phyloP scores from a whole-genome alignment of 2,888 invertebrate species.

The Lasioglossum vierecki region DNA sequence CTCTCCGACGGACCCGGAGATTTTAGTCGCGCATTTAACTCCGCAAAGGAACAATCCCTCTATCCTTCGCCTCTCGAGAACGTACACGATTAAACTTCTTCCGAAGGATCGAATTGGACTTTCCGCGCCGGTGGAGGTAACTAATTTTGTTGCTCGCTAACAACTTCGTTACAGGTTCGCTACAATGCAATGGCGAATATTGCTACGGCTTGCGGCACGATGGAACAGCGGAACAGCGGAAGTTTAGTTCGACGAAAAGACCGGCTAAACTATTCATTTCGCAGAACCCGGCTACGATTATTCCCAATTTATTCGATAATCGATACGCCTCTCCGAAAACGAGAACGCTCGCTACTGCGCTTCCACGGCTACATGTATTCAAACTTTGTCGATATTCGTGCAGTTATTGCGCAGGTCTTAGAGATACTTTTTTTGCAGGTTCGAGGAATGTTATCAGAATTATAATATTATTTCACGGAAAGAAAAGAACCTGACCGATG shows the following conservation, averaged over 20 bases:
- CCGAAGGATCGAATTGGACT: conserved; percentile 81
- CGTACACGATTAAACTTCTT: conserved; percentile 81
- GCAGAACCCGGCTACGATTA: conserved; percentile 42
- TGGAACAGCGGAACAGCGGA: conserved; percentile 19
- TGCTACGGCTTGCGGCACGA: conserved; percentile 35
- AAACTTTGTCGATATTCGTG: neutral
- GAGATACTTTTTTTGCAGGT: neutral
- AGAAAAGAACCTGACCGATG: neutral
- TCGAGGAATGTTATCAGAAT: neutral
- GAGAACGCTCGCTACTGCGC: neutral
- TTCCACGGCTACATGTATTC: neutral
- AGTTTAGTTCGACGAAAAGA: conserved; percentile 49
- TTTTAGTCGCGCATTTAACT: conserved; percentile 67
- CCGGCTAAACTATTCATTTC: conserved; percentile 68
- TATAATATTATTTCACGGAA: neutral
- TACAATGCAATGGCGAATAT: neutral
- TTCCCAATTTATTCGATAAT: conserved; percentile 33
- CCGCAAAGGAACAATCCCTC: conserved; percentile 69
- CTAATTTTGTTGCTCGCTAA: conserved; percentile 78
- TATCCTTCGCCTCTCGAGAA: conserved; percentile 58
- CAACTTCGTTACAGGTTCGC: conserved; percentile 71
- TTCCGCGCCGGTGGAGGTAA: conserved; percentile 74
- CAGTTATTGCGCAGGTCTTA: neutral
- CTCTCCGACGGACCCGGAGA: conserved; percentile 51
- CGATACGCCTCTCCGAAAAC: neutral